A percentile compares a stretch with the other conserved stretches of the same genome.
Evolutionary conservation across 2,113 vertebrate species (phyloP).

Genomic region (Poecile atricapillus): DNA sequence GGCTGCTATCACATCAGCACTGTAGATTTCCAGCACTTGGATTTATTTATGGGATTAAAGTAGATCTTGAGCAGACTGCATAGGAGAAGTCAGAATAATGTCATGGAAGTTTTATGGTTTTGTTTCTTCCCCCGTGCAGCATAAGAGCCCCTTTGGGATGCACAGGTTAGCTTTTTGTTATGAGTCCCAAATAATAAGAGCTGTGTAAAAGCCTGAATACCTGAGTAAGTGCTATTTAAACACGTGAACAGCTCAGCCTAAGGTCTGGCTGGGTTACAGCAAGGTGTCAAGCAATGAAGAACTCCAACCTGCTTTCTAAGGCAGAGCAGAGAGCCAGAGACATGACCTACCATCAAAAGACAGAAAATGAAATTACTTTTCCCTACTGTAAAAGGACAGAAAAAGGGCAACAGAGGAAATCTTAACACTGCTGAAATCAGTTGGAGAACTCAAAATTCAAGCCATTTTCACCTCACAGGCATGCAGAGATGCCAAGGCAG

Average conservation of each 20-base stretch:
- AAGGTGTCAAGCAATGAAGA: not conserved
- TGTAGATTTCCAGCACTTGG: constrained; percentile 57
- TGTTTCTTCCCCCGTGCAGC: not conserved
- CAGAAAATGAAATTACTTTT: not conserved
- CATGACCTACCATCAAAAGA: not conserved
- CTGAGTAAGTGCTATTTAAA: not conserved
- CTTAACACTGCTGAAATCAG: not conserved
- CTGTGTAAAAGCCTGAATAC: not conserved
- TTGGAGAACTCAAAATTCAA: not conserved
- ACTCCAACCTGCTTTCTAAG: not conserved
- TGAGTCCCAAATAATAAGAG: not conserved
- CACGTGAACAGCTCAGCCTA: not conserved
- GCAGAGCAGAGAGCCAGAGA: not conserved
- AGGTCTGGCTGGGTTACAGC: not conserved
- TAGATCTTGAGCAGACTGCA: not conserved
- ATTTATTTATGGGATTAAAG: constrained; percentile 61
- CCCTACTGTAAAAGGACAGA: not conserved
- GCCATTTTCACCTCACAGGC: not conserved
- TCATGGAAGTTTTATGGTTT: not conserved
- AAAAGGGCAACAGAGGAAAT: not conserved
- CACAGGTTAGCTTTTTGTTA: not conserved
- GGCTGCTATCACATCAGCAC: constrained; percentile 59
- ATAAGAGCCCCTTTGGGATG: not conserved
- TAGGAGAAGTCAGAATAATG: constrained; percentile 26
- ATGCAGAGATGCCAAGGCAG: not conserved